Percentiles rank a stretch among this genome's conserved stretches.
Evolutionary conservation across 2,113 vertebrate species (phyloP).

Genomic region (Callipepla californica): DNA sequence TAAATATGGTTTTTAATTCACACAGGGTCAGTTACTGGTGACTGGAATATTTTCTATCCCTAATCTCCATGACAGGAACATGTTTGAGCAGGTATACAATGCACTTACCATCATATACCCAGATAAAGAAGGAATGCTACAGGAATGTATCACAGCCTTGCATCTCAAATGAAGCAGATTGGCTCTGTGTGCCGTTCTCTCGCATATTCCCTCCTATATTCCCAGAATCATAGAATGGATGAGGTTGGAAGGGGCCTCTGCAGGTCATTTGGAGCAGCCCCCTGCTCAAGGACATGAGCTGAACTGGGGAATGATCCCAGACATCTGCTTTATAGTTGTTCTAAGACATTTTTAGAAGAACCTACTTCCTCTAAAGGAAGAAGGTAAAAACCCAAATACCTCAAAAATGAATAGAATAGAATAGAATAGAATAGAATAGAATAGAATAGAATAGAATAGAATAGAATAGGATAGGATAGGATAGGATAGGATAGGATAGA

Average conservation of each 20-base stretch:
- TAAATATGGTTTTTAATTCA: constrained; percentile 46
- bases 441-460: no score
- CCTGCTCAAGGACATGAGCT: background rate
- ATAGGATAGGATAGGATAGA: no score
- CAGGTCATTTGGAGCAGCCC: background rate
- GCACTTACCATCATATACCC: background rate
- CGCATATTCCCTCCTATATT: rapidly evolving
- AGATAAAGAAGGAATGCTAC: background rate
- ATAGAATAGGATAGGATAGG: no score
- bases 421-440: no score
- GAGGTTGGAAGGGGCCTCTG: background rate
- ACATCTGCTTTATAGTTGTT: background rate
- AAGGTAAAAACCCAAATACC: background rate
- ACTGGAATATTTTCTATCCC: background rate
- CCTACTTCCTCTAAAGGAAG: background rate
- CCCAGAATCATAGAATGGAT: background rate
- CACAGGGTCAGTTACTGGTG: constrained; percentile 26
- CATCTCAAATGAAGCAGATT: background rate
- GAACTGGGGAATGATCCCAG: background rate
- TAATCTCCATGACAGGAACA: background rate
- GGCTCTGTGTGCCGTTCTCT: background rate
- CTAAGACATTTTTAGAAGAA: background rate
- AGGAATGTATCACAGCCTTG: background rate
- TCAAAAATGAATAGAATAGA: background rate
- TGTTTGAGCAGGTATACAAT: constrained; percentile 8